A percentile compares a stretch with the other conserved stretches of the same genome.
phyloP scores from a whole-genome alignment of 35 echinoderm and acorn worm species.

The Lytechinus pictus region DNA sequence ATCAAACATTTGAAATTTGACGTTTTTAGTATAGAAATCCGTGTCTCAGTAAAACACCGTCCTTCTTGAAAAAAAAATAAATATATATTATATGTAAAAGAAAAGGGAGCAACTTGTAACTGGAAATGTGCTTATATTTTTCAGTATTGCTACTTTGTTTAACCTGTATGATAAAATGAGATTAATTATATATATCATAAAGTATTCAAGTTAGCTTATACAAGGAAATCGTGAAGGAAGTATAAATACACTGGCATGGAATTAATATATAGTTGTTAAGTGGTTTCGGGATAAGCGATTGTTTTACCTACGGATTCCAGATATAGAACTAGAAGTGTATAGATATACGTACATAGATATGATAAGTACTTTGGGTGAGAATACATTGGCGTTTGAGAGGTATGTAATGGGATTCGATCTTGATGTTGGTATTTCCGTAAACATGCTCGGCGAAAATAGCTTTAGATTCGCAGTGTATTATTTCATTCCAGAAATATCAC shows the following conservation, averaged over 20 bases:
- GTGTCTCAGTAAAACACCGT: too few species aligned
- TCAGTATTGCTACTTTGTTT: not conserved
- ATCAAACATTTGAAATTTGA: too few species aligned
- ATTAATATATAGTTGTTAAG: not conserved
- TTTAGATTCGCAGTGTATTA: too few species aligned
- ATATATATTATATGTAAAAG: not conserved
- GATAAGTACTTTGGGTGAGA: not conserved
- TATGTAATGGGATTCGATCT: not conserved
- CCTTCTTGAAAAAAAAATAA: not conserved
- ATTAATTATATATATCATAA: not conserved
- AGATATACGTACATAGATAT: not conserved
- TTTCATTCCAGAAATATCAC: too few species aligned
- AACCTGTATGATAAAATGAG: not conserved
- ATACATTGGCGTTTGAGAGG: not conserved
- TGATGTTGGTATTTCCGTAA: not conserved
- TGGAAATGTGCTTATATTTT: not conserved
- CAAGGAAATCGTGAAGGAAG: not conserved
- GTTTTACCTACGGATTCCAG: not conserved
- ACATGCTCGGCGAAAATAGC: not conserved
- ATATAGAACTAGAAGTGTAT: not conserved
- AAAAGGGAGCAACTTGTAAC: not conserved
- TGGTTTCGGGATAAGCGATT: not conserved
- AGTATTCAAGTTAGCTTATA: not conserved
- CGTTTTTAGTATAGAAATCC: too few species aligned
- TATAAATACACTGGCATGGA: not conserved